Conservation (phyloP, 2,797 vertebrate genomes). For the Hylomyscus alleni region DNA sequence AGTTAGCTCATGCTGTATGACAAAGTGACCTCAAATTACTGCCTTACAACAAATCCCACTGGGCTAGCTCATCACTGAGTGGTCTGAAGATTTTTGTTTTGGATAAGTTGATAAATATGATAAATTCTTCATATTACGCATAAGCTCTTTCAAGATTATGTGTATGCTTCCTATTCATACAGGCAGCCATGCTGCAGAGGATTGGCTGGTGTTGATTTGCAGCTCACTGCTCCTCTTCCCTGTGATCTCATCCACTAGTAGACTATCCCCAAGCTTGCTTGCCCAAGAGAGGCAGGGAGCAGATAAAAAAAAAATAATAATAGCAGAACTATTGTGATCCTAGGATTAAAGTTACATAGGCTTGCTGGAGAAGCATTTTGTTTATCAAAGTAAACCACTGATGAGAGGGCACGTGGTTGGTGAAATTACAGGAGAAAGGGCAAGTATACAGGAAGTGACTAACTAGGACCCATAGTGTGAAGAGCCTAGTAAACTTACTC, state of each 20-base stretch:
- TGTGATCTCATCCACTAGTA: background rate
- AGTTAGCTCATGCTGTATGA: background rate
- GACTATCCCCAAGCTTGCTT: fast-evolving
- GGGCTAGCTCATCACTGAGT: background rate
- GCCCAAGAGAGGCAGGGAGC: background rate
- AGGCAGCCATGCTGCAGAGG: background rate
- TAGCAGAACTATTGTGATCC: background rate
- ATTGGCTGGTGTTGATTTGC: background rate
- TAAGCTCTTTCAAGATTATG: background rate
- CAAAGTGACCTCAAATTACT: background rate
- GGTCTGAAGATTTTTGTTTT: background rate
- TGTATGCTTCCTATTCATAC: background rate
- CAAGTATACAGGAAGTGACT: background rate
- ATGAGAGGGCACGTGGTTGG: background rate
- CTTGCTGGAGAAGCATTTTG: background rate
- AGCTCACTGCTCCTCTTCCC: background rate
- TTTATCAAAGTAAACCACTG: background rate
- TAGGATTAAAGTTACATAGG: background rate
- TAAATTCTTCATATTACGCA: background rate
- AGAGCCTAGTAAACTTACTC: background rate
- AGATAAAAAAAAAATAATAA: background rate
- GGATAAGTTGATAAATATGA: background rate
- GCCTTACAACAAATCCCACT: background rate
- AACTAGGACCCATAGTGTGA: background rate
- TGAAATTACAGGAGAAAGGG: background rate